Base-by-base conservation (phyloP, 1,140 invertebrate species). In the Leucophenga varia region DNA sequence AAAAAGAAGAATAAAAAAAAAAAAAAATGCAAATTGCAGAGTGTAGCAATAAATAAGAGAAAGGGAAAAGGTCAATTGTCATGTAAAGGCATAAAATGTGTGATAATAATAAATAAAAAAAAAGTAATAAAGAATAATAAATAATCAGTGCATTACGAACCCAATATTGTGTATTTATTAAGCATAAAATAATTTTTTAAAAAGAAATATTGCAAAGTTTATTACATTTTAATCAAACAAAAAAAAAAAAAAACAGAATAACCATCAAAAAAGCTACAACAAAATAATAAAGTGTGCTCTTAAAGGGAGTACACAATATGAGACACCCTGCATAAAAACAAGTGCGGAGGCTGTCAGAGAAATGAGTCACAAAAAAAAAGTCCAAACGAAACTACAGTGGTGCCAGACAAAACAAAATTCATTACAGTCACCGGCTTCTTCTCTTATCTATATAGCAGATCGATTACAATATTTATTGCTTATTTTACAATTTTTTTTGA, bases 171-270 rank as follows among this genome's bases (percentile, higher is more conserved):
- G 42, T 38, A 36, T 47, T 54, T 50, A 54, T 43, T 50, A 47
- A 55, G 46, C 40, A 56, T 45, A 44, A 41, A 56, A 51, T 36
- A 30, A 67, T 57, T 52, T 52, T 57, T 55, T 67, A 50, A 65
- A 64, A 41, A 43, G 28, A 38, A 49, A 38, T 45, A 44, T 28
- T 16, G 16, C 8, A 37, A 17, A 37, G 18, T 37, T 37, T 37
- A 37, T 37, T 37, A 17, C 35, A 37, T 14, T 10, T 37, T 37
- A 37, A 37, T 37, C 18, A 37, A 37, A 10, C 22, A 25, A 25
- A 25, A 10, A n/a, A n/a, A n/a, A n/a, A n/a, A n/a, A n/a, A n/a
- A n/a, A n/a, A n/a, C n/a, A n/a, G n/a, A n/a, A n/a, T n/a, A n/a
- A n/a, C n/a, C n/a, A n/a, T n/a, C n/a, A n/a, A n/a, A n/a, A n/a